Base-by-base conservation (phyloP, 2,888 invertebrate species). In the Listrodromus nycthemerus region DNA sequence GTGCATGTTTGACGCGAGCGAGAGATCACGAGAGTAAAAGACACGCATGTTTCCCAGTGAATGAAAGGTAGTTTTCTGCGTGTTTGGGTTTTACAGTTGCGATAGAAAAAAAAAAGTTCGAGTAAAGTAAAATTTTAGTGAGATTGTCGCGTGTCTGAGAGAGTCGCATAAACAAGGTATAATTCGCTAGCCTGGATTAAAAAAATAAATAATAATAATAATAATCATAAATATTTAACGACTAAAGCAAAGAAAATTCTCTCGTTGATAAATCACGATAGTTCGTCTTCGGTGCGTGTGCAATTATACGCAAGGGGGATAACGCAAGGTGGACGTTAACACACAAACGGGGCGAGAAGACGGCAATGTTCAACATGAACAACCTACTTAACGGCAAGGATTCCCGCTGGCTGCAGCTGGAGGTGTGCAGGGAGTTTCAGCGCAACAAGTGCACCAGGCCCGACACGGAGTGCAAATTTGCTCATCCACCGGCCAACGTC, bases 401-500 rank as follows among this genome's bases (percentile, higher is more conserved):
- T 96, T 99, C 99, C 91, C 97, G 99, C 94, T 99, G 99, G 99
- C 96, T 99, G 93, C 99, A 99, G 94, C 96, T 99, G 94, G 99
- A 99, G 95, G 99, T 99, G 94, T 98, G 98, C 96, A 97, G 99
- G 91, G 99, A 99, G 95, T 99, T 98, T 95, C 99, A 99, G 95
- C 96, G 99, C 94, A 99, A 99, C 96, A 99, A 99, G 96, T 99
- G 99, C 95, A 98, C 99, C 93, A 96, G 99, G 94, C 97, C 98
- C 88, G 99, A 99, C 95, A 98, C 98, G 94, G 99, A 99, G 95
- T 99, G 99, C 97, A 99, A 99, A 96, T 99, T 99, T 95, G 99
- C 99, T 90, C 99, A 99, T 96, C 99, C 99, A 87, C 99, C 99
- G 89, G 97, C 98, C 92, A 99, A 99, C 95, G 99, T 99, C 92